Base-by-base conservation (phyloP, 2,888 invertebrate species). In the Acronicta alni region DNA sequence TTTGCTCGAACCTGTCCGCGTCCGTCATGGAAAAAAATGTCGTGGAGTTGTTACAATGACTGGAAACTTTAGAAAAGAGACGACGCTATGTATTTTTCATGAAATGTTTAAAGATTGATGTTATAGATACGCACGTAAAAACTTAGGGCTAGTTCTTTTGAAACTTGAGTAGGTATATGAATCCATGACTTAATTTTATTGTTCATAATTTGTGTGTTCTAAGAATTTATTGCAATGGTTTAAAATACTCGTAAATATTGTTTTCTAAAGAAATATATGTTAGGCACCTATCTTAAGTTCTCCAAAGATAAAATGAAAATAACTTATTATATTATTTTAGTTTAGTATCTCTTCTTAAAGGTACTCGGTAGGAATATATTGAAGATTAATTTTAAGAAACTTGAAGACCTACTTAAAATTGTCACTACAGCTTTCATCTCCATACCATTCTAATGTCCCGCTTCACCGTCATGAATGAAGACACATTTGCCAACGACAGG, bases 401-500 rank as follows among this genome's bases (percentile, higher is more conserved):
- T n/a, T 26, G 12, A 30, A 0, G 12, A 30, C 23, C 23, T 7
- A 23, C 26, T 32, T 9, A 52, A 72, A 68, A 51, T 48, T 16
- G 52, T 54, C 38, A 16, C 17, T 44, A 35, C 16, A 43, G 14
- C 59, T 56, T 62, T 60, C 82, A 71, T 79, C 91, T 92, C 91
- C 71, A 90, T 69, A 61, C 79, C 68, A 84, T 73, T 68, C 61
- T 58, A 82, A 81, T 86, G 69, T 81, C 57, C 68, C 72, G 65
- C 74, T 79, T 81, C 80, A 79, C 83, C 84, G 85, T 87, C 91
- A 92, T 93, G 93, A 93, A 93, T 93, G 92, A 91, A 93, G 92
- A 91, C 90, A 89, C 93, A 92, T 92, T 93, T 92, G 91, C 92
- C 90, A 91, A 85, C 89, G 89, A 91, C 91, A 88, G 89, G 83